Base-by-base conservation (phyloP, 1,140 invertebrate genomes). In the Heliconius melpomene region DNA sequence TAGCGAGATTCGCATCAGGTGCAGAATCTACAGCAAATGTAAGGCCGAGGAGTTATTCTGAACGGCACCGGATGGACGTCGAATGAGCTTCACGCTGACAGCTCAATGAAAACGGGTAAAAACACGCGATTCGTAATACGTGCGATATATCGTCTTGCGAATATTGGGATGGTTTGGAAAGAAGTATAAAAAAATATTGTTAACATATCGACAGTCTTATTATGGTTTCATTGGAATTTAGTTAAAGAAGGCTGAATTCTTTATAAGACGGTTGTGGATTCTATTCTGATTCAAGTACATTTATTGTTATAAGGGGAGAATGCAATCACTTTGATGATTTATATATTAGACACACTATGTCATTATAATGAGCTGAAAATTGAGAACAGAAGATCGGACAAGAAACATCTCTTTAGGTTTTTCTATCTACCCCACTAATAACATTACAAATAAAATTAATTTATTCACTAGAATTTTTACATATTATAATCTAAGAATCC, bases 61-160 rank as follows among this genome's bases (percentile, higher is more conserved):
- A 74, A 79, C 78, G 77, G 60, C 75, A 74, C 20, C 32, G 83
- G 83, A 86, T 78, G 83, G 86, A 85, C 84, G 80, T 74, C 82
- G 84, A 85, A 87, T 87, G 66, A 82, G 72, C 79, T 76, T 71
- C 78, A 57, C 73, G 23, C 8, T 81, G 84, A 84, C 85, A 83
- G 74, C 70, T 84, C 80, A 83, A 85, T 82, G 81, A 73, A 79
- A 74, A 60, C 74, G 72, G 54, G 77, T 57, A 79, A 85, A 78
- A 84, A 82, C 75, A 79, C 18, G 78, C 80, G 78, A 76, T 79
- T 66, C 52, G 20, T 57, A 71, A 46, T 70, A 80, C 79, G 79
- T 80, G 79, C 79, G 74, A n/a, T 72, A 73, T 38, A 80, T 57
- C 46, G 36, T 36, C 60, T 66, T 66, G 23, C 60, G 60, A 29